These are phyloP conservation scores for Dendrolimus pini DNA, from an alignment of 2,888 invertebrate species.

Conservation along the genomic window DNA sequence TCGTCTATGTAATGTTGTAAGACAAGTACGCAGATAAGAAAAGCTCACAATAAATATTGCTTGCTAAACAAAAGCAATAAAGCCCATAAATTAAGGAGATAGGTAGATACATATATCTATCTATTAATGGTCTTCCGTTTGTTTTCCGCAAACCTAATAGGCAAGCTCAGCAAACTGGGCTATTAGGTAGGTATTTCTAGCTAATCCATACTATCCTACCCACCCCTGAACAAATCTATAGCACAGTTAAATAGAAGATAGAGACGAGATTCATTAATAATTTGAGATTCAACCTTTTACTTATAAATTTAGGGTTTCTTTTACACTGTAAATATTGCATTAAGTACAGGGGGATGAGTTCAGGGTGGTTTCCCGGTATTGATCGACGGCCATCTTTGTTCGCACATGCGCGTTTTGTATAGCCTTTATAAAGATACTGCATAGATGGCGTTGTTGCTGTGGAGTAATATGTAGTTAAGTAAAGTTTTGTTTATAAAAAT, in stretches of 20 bases:
- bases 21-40: no score
- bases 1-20: no score
- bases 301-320: conserved; percentile 21
- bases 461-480: not conserved
- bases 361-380: conserved; percentile 58
- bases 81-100: not conserved
- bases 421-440: conserved; percentile 22
- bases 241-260: conserved; percentile 50
- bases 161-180: not conserved
- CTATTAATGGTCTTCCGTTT: not conserved
- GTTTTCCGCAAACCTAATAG: not conserved
- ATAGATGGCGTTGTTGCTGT: conserved; percentile 56
- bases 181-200: conserved; percentile 4
- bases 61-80: not conserved
- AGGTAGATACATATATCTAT: no score
- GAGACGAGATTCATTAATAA: conserved; percentile 38
- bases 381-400: conserved; percentile 68
- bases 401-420: conserved; percentile 45
- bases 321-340: conserved; percentile 23
- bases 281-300: conserved; percentile 20
- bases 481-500: no score
- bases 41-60: no score
- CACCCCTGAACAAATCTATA: conserved; percentile 22
- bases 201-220: conserved; percentile 12
- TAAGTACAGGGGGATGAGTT: conserved; percentile 41